A percentile compares a stretch with the other conserved stretches of the same genome.
Evolutionary conservation across 2,797 vertebrate species (phyloP).

Genomic region (Harpagifer antarcticus): DNA sequence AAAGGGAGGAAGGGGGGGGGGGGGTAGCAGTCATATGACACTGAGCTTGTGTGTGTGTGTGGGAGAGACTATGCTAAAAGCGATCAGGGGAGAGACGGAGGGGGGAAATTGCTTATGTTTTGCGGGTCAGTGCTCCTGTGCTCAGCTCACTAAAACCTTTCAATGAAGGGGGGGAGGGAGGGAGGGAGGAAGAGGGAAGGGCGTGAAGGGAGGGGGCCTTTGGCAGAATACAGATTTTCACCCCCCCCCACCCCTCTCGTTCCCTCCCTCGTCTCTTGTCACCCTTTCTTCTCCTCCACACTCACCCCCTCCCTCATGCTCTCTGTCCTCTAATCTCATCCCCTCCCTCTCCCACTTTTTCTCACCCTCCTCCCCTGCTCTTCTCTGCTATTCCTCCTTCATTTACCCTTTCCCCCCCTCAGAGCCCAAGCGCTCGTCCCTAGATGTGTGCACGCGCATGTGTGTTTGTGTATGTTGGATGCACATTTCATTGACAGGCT

Average conservation of each 20-base stretch:
- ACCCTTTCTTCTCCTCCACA: constrained; percentile 72
- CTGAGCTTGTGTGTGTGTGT: constrained; percentile 50
- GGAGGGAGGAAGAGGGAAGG: constrained; percentile 28
- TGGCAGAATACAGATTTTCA: constrained; percentile 69
- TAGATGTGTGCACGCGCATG: constrained; percentile 71
- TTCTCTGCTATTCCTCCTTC: constrained; percentile 72
- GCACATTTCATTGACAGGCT: constrained; percentile 85
- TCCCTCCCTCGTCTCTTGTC: constrained; percentile 67
- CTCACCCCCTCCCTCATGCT: constrained; percentile 69
- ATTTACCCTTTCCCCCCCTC: constrained; percentile 73
- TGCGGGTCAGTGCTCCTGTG: constrained; percentile 88
- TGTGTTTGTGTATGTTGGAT: constrained; percentile 80
- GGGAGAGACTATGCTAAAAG: constrained; percentile 58
- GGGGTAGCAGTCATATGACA: constrained; percentile 86
- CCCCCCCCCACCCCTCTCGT: constrained; percentile 31
- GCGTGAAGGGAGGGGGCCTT: constrained; percentile 61
- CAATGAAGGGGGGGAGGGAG: constrained; percentile 74
- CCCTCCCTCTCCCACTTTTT: constrained; percentile 59
- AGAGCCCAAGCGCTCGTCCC: constrained; percentile 51
- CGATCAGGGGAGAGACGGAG: constrained; percentile 35
- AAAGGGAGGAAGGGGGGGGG: constrained; percentile 64
- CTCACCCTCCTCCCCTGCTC: constrained; percentile 47
- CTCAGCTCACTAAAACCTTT: constrained; percentile 84
- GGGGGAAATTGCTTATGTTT: constrained; percentile 86
- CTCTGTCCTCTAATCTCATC: constrained; percentile 72